These are phyloP conservation scores for Geotrupes spiniger DNA, from an alignment of 2,888 invertebrate genomes.

Conservation along the genomic window DNA sequence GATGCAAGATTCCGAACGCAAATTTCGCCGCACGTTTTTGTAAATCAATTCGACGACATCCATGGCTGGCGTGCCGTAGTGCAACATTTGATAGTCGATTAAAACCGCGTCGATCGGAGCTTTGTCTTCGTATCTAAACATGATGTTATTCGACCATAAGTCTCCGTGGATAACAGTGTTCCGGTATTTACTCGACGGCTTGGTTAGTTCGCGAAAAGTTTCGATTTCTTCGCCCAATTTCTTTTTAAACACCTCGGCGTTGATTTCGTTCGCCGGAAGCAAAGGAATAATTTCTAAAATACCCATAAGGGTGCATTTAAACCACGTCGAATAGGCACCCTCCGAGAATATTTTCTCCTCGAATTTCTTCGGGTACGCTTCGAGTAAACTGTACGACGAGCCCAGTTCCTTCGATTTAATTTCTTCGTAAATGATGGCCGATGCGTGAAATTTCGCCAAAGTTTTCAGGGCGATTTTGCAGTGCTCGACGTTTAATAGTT, in stretches of 20 bases:
- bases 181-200: constrained; percentile 18
- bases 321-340: constrained; percentile 26
- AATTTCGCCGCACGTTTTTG: constrained; percentile 34
- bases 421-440: constrained; percentile 53
- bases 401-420: constrained; percentile 30
- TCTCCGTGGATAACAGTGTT: constrained; percentile 38
- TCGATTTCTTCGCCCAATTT: constrained; percentile 21
- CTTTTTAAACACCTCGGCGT: constrained; percentile 26
- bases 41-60: constrained; percentile 39
- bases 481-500: constrained; percentile 52
- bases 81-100: constrained; percentile 41
- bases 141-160: constrained; percentile 42
- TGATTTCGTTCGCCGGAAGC: constrained; percentile 28
- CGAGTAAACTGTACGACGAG: constrained; percentile 27
- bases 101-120: constrained; percentile 31
- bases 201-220: constrained; percentile 2
- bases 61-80: constrained; percentile 35
- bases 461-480: constrained; percentile 51
- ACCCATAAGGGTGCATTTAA: constrained; percentile 30
- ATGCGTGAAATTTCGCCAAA: constrained; percentile 55
- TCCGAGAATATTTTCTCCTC: constrained; percentile 31
- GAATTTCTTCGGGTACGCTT: constrained; percentile 31
- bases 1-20: constrained; percentile 32
- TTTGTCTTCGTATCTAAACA: constrained; percentile 33
- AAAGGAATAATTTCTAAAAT: constrained; percentile 32